These are phyloP conservation scores for Lamellibrachia luymesi DNA, from an alignment of 1,140 invertebrate species.

Conservation along the genomic window DNA sequence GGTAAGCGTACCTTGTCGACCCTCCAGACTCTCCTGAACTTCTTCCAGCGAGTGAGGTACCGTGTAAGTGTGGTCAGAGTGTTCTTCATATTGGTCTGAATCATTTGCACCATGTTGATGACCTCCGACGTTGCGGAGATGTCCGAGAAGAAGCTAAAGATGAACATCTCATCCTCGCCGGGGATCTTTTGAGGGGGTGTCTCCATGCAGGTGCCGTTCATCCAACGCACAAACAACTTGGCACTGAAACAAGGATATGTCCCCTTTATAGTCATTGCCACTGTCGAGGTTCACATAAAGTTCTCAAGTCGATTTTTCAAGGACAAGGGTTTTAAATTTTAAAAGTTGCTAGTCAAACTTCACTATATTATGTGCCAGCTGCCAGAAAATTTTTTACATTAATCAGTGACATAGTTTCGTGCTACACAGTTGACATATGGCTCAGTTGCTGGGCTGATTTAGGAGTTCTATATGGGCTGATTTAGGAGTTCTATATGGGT, in stretches of 20 bases:
- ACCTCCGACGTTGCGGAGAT: slow-evolving; percentile 68
- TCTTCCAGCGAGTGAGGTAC: slow-evolving; percentile 74
- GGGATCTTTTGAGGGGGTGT: slow-evolving; percentile 65
- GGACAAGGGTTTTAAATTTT: too few species aligned
- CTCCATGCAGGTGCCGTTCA: slow-evolving; percentile 75
- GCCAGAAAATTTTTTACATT: too few species aligned
- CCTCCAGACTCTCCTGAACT: slow-evolving; percentile 77
- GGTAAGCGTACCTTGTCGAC: slow-evolving; percentile 68
- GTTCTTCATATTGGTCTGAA: slow-evolving; percentile 68
- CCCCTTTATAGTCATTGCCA: too few species aligned
- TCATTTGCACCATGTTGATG: slow-evolving; percentile 66
- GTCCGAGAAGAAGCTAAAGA: slow-evolving; percentile 75
- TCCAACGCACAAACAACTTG: slow-evolving; percentile 78
- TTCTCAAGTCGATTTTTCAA: too few species aligned
- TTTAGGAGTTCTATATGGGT: too few species aligned
- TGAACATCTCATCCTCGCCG: slow-evolving; percentile 62
- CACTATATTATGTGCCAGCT: too few species aligned
- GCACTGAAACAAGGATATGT: slow-evolving; percentile 57
- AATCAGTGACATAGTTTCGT: too few species aligned
- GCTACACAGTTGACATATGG: too few species aligned
- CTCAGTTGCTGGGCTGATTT: too few species aligned
- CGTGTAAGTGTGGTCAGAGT: slow-evolving; percentile 64
- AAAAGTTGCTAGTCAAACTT: too few species aligned
- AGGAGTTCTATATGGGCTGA: too few species aligned
- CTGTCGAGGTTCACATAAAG: too few species aligned